Base-by-base conservation (phyloP, 2,888 invertebrate genomes). In the Yponomeuta sedellus region DNA sequence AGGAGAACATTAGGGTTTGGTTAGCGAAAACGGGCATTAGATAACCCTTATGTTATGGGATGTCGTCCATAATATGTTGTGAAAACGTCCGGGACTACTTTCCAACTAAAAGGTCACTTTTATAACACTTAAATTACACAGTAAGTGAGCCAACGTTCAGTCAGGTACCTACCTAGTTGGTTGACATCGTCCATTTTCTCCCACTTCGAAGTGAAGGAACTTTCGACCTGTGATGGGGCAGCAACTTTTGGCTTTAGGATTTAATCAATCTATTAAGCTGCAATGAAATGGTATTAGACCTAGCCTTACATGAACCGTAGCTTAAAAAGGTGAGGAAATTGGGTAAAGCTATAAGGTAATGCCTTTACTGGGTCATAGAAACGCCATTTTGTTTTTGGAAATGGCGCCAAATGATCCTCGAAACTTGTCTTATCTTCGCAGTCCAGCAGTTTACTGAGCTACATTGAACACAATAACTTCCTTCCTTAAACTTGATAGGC, bases 181-280 rank as follows among this genome's bases (percentile, higher is more conserved):
- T 94, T 94, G 69, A 95, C 95, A 86, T 94, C 94, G 92, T 97
- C 97, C 92, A 95, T 92, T 88, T 92, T 93, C 92, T 97, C 97
- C 97, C 97, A 97, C 91, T 96, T 96, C 79, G 92, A 92, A 64
- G 91, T 83, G 87, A 92, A 91, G 80, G 82, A 79, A 82, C 76
- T 86, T 83, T 89, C 86, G 77, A 91, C 91, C 91, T 92, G 91
- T 82, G 79, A 75, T 76, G 77, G 34, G 79, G 82, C 81, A 83
- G 82, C 83, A 83, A 76, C 85, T 85, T 83, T 80, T 76, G 74
- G 78, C 73, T 87, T 86, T 87, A 87, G 85, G 82, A 79, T 44
- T 67, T 20, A 56, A 61, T 4, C 22, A 76, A 80, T 52, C 16
- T 16, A 52, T 52, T 52, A 86, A 72, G 89, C 90, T 90, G 90